Percentiles rank a stretch among this genome's conserved stretches.
These are phyloP conservation scores for Epizoanthus fatuus DNA, from an alignment of 92 coral and sea anemone species.

Conservation along the genomic window DNA sequence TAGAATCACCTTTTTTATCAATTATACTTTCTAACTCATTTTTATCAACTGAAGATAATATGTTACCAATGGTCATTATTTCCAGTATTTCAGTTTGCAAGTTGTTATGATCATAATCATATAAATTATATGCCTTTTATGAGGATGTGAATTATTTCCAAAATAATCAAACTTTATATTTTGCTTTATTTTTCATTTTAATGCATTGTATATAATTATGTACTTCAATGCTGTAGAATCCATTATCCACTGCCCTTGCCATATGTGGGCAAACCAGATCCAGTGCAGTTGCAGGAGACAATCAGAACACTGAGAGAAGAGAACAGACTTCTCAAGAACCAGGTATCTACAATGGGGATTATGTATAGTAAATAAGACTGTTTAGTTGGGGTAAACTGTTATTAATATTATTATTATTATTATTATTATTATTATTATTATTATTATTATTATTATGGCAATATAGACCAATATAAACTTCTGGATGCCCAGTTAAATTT, in stretches of 20 bases:
- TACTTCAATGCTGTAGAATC: constrained; percentile 60
- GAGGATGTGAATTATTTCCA: not conserved
- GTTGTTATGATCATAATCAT: no score
- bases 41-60: not conserved
- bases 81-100: no score
- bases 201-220: no score
- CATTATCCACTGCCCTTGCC: constrained; percentile 98
- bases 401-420: no score
- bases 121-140: no score
- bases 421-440: no score
- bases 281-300: constrained; percentile 95
- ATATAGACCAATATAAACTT: no score
- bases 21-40: not conserved
- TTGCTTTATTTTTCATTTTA: not conserved
- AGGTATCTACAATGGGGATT: constrained; percentile 54
- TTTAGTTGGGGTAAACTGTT: not conserved
- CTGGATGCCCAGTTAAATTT: no score
- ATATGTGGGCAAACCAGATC: constrained; percentile 99
- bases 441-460: no score
- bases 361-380: not conserved
- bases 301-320: constrained; percentile 91
- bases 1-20: no score
- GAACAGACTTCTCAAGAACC: constrained; percentile 86
- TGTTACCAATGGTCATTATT: no score
- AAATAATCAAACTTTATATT: not conserved